Evolutionary conservation across 2,888 invertebrate species (phyloP).

Genomic region (Ochlodes sylvanus): DNA sequence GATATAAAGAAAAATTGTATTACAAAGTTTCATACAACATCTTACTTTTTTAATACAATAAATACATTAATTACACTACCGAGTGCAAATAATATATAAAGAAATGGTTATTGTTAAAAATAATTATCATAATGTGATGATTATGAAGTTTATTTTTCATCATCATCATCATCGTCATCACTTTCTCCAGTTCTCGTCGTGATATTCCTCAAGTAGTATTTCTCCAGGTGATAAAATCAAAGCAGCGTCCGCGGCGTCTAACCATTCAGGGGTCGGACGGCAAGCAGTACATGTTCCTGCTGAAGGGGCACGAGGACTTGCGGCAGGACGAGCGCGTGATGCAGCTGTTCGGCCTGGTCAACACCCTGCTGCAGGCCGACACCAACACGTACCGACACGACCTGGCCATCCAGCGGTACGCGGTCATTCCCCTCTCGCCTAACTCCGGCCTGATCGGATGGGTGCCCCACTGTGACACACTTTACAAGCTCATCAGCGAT

Average conservation of each 20-base stretch:
- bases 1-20: too few relatives aligned
- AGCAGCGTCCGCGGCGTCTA: slow-evolving; percentile 98
- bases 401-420: slow-evolving; percentile 93
- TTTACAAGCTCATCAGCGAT: slow-evolving; percentile 98
- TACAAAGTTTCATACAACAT: too few relatives aligned
- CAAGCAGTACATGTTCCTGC: slow-evolving; percentile 98
- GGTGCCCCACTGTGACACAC: slow-evolving; percentile 99
- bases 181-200: too few relatives aligned
- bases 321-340: slow-evolving; percentile 99
- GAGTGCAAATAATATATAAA: too few relatives aligned
- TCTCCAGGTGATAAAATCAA: slow-evolving; percentile 95
- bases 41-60: too few relatives aligned
- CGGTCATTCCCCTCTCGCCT: slow-evolving; percentile 98
- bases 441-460: slow-evolving; percentile 99
- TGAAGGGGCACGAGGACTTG: slow-evolving; percentile 99
- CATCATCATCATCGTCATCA: too few relatives aligned
- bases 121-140: too few relatives aligned
- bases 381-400: slow-evolving; percentile 97
- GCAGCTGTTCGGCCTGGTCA: slow-evolving; percentile 98
- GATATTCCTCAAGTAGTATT: neutral
- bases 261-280: slow-evolving; percentile 98
- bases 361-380: slow-evolving; percentile 96
- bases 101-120: too few relatives aligned
- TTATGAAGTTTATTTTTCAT: too few relatives aligned
- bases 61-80: too few relatives aligned